Evolutionary conservation across 2,113 vertebrate species (phyloP).

Genomic region (Neoarius graeffei): DNA sequence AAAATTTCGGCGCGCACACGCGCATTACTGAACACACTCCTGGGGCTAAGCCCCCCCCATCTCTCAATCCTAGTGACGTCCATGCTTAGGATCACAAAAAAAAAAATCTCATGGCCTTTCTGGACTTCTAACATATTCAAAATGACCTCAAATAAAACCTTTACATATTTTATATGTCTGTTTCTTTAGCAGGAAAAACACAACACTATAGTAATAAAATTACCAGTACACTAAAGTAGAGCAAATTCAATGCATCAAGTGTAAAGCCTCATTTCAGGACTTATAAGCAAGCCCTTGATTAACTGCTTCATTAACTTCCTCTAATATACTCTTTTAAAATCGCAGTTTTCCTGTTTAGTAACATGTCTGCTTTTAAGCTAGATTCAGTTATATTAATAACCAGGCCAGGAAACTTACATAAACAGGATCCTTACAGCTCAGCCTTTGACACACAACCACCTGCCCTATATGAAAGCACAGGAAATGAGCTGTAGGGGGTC

Average conservation of each 20-base stretch:
- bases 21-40: no score
- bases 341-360: not conserved
- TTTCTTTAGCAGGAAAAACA: not conserved
- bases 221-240: not conserved
- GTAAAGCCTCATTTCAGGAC: not conserved
- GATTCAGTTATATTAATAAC: conserved; percentile 5
- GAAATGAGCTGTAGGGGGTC: conserved; percentile 13
- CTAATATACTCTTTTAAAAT: not conserved
- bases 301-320: not conserved
- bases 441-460: not conserved
- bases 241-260: not conserved
- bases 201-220: not conserved
- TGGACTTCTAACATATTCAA: not conserved
- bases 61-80: no score
- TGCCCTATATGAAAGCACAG: conserved; percentile 7
- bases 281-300: not conserved
- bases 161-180: not conserved
- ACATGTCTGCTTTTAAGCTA: not conserved
- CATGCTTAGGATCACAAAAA: not conserved
- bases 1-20: no score
- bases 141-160: not conserved
- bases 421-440: conserved; percentile 5
- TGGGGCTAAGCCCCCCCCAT: no score
- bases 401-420: conserved; percentile 1
- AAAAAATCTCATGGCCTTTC: not conserved